Evolutionary conservation across 2,888 invertebrate species (phyloP).

Genomic region (Augiades crinisus): DNA sequence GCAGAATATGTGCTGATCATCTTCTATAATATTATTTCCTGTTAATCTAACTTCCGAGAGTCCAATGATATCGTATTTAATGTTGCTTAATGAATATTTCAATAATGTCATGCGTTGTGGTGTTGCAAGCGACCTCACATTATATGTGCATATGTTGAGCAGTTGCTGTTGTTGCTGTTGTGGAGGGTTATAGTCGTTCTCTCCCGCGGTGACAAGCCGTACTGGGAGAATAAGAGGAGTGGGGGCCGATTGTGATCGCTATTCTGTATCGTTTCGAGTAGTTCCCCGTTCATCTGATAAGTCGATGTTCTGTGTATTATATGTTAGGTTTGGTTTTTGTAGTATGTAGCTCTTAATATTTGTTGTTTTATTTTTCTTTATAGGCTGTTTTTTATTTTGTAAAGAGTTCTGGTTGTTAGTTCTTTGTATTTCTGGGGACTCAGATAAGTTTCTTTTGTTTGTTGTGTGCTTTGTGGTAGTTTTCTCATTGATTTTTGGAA

Average conservation of each 20-base stretch:
- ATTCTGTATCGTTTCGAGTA: not conserved
- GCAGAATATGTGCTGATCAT: slow-evolving; percentile 14
- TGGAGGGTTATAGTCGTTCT: slow-evolving; percentile 33
- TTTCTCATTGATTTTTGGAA: too few species aligned
- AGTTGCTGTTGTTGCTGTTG: slow-evolving; percentile 5
- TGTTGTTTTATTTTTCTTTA: slow-evolving; percentile 15
- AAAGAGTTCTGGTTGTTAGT: not conserved
- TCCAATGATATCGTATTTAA: not conserved
- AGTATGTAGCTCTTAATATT: slow-evolving; percentile 11
- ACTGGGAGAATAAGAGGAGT: slow-evolving; percentile 28
- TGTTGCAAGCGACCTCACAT: not conserved
- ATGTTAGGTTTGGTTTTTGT: slow-evolving; percentile 4
- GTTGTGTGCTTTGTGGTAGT: too few species aligned
- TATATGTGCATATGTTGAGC: not conserved
- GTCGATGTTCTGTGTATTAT: not conserved
- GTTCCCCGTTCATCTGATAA: not conserved
- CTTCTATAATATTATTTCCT: slow-evolving; percentile 1
- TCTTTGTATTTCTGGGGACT: slow-evolving; percentile 10
- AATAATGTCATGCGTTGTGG: slow-evolving; percentile 5
- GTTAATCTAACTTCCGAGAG: slow-evolving; percentile 8
- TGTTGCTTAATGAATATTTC: not conserved
- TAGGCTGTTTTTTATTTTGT: slow-evolving; percentile 10
- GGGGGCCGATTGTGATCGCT: not conserved
- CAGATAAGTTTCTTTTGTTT: slow-evolving; percentile 7
- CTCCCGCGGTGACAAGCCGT: slow-evolving; percentile 32